A percentile compares a stretch with the other conserved stretches of the same genome.
These are phyloP conservation scores for Batillaria attramentaria DNA, from an alignment of 1,140 invertebrate genomes.

Conservation along the genomic window DNA sequence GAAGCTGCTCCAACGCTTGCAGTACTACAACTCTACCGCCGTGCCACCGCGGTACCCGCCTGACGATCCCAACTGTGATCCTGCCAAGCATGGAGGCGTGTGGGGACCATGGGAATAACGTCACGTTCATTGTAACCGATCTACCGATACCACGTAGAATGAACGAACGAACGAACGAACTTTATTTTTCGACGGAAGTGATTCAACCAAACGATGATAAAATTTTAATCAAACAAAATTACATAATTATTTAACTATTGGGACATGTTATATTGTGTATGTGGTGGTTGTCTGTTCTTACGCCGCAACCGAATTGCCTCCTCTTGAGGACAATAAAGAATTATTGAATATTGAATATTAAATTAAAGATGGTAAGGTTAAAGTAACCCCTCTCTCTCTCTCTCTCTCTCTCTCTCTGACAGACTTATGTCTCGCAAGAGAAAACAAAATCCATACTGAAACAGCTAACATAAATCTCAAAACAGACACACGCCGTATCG, in stretches of 20 bases:
- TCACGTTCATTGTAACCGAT: neutral
- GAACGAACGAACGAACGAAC: no score
- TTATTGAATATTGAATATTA: no score
- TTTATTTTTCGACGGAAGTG: neutral
- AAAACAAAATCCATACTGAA: no score
- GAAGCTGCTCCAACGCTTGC: conserved; percentile 47
- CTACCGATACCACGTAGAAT: no score
- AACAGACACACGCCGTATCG: no score
- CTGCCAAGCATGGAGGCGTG: conserved; percentile 51
- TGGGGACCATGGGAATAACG: conserved; percentile 62
- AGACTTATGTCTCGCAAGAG: no score
- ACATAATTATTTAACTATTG: neutral
- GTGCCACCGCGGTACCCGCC: conserved; percentile 53
- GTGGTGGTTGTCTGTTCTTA: neutral
- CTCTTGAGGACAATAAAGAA: no score
- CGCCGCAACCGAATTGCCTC: neutral
- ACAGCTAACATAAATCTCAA: no score
- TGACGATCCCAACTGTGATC: conserved; percentile 50
- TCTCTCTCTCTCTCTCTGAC: no score
- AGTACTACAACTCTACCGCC: conserved; percentile 51
- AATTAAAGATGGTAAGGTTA: no score
- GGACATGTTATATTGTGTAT: neutral
- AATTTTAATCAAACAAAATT: neutral
- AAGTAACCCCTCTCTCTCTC: no score
- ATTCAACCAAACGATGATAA: neutral